Conservation (phyloP, 1,140 invertebrate species). For the Trinorchestia longiramus region DNA sequence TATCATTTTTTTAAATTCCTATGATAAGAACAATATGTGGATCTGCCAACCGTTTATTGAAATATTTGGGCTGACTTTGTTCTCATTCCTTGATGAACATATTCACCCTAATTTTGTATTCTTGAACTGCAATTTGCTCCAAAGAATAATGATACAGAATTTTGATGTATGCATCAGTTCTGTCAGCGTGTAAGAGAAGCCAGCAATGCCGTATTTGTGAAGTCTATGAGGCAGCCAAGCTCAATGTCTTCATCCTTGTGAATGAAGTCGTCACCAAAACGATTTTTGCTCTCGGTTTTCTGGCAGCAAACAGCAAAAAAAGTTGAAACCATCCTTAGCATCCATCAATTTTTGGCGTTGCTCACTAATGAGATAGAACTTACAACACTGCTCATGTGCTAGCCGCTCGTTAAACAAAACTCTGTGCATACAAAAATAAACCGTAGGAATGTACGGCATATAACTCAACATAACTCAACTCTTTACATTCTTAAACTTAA, state of each 20-base stretch:
- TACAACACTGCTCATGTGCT: neutral
- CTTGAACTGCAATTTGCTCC: neutral
- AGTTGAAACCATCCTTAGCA: neutral
- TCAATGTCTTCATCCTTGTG: neutral
- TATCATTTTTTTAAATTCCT: too few species aligned
- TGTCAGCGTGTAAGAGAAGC: neutral
- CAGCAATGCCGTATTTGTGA: neutral
- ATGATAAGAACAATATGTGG: neutral
- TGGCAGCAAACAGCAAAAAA: neutral
- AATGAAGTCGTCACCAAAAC: neutral
- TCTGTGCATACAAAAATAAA: slow-evolving; percentile 1
- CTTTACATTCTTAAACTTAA: slow-evolving; percentile 42
- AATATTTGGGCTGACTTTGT: neutral
- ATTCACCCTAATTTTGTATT: neutral
- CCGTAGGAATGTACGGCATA: neutral
- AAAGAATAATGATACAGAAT: neutral
- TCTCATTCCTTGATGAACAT: neutral
- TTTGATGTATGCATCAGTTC: neutral
- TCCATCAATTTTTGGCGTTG: neutral
- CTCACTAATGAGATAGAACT: neutral
- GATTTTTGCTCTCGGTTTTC: neutral
- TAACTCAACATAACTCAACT: slow-evolving; percentile 42
- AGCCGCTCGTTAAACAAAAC: neutral
- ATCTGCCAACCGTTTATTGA: neutral
- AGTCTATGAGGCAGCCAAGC: neutral